These are phyloP conservation scores for Marisa cornuarietis DNA, from an alignment of 1,140 invertebrate genomes.

Conservation along the genomic window DNA sequence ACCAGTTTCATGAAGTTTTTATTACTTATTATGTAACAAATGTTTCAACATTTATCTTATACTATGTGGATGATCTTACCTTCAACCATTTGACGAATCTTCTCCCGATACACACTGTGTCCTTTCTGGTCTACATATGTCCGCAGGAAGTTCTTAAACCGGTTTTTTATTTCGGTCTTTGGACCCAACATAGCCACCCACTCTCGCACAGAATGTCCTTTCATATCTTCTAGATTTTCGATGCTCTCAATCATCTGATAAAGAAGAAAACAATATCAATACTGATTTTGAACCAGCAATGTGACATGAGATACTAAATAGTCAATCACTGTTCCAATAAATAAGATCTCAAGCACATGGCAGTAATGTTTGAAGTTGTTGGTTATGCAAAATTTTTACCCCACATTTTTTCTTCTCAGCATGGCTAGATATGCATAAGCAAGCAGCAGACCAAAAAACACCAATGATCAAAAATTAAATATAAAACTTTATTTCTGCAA, in stretches of 20 bases:
- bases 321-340: too few relatives aligned
- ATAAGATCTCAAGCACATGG: too few relatives aligned
- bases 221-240: slow-evolving; percentile 95
- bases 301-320: too few relatives aligned
- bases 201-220: slow-evolving; percentile 89
- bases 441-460: too few relatives aligned
- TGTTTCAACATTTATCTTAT: neutral
- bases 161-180: slow-evolving; percentile 93
- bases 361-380: too few relatives aligned
- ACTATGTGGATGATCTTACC: slow-evolving; percentile 63
- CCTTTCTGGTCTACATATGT: slow-evolving; percentile 89
- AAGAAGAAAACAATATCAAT: slow-evolving; percentile 29
- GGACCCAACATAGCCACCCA: slow-evolving; percentile 98
- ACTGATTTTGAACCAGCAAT: neutral
- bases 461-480: too few relatives aligned
- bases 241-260: slow-evolving; percentile 91
- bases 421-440: too few relatives aligned
- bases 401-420: too few relatives aligned
- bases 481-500: too few relatives aligned
- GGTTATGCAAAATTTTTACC: too few relatives aligned
- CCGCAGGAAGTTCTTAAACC: slow-evolving; percentile 94
- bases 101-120: slow-evolving; percentile 90
- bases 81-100: slow-evolving; percentile 95
- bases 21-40: too few relatives aligned
- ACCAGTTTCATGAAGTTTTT: too few relatives aligned